phyloP scores from a whole-genome alignment of 2,888 invertebrate species.

The Glaucopsyche alexis region DNA sequence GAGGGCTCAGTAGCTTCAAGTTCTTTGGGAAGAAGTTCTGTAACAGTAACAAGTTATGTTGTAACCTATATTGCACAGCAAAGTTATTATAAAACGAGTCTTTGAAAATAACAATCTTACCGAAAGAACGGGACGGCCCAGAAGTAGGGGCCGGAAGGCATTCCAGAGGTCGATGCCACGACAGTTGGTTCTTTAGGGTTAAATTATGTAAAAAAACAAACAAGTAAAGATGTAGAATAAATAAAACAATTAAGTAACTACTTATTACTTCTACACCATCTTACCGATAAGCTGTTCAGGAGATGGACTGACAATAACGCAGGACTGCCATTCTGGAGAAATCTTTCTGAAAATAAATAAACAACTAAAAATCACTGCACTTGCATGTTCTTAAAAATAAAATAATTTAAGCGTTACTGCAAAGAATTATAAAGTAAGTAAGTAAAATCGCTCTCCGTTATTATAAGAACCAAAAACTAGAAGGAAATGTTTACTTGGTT shows the following conservation, averaged over 20 bases:
- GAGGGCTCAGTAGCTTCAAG: neutral
- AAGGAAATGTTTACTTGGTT: neutral
- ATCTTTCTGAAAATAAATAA: neutral
- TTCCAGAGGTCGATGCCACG: slow-evolving; percentile 1
- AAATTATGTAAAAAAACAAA: neutral
- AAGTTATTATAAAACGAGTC: neutral
- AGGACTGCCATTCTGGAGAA: neutral
- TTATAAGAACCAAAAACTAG: neutral
- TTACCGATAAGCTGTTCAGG: neutral
- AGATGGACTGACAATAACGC: neutral
- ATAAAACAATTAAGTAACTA: neutral
- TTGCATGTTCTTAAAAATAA: neutral
- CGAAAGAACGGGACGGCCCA: neutral
- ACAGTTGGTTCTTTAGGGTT: neutral
- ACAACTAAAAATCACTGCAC: neutral
- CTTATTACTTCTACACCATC: neutral
- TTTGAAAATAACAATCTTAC: slow-evolving; percentile 2
- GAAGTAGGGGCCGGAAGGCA: neutral
- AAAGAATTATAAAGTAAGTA: neutral
- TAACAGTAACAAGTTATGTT: neutral
- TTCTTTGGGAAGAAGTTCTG: neutral
- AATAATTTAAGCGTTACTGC: neutral
- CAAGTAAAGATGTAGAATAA: slow-evolving; percentile 3
- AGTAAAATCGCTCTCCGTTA: neutral
- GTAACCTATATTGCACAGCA: neutral